These are phyloP conservation scores for Papilio dardanus DNA, from an alignment of 1,140 invertebrate species.

Conservation along the genomic window DNA sequence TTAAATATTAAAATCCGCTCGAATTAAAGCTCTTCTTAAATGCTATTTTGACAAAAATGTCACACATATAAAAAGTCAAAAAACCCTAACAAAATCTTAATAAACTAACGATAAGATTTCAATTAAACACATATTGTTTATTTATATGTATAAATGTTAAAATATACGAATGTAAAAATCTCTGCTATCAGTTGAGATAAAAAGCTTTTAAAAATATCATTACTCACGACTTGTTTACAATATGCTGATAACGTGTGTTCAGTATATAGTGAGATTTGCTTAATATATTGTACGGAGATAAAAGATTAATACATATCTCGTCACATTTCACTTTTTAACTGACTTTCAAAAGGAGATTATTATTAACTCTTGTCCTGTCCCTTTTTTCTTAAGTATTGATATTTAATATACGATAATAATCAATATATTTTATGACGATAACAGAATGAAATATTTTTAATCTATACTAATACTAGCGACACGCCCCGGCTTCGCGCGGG, in stretches of 20 bases:
- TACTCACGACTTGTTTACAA: conserved; percentile 31
- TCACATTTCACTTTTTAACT: conserved; percentile 4
- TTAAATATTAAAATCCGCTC: no score
- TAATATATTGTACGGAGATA: conserved; percentile 20
- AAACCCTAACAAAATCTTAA: not conserved
- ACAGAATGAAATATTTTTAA: no score
- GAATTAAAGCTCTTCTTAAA: no score
- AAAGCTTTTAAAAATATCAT: conserved; percentile 31
- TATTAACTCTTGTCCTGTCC: not conserved
- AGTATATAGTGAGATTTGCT: conserved; percentile 19
- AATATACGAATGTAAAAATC: conserved; percentile 30
- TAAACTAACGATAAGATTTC: not conserved
- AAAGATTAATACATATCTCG: conserved; percentile 2
- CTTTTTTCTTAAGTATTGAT: not conserved
- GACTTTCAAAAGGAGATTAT: no score
- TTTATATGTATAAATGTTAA: conserved; percentile 27
- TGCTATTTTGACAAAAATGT: not conserved
- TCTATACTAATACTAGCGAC: no score
- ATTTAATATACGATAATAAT: not conserved
- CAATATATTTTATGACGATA: no score
- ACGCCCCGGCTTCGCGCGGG: no score
- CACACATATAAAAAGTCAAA: not conserved
- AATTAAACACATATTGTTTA: not conserved
- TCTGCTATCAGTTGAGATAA: conserved; percentile 25
- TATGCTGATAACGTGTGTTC: not conserved